Conservation (phyloP, 2,113 vertebrate species). For the Panthera uncia region DNA sequence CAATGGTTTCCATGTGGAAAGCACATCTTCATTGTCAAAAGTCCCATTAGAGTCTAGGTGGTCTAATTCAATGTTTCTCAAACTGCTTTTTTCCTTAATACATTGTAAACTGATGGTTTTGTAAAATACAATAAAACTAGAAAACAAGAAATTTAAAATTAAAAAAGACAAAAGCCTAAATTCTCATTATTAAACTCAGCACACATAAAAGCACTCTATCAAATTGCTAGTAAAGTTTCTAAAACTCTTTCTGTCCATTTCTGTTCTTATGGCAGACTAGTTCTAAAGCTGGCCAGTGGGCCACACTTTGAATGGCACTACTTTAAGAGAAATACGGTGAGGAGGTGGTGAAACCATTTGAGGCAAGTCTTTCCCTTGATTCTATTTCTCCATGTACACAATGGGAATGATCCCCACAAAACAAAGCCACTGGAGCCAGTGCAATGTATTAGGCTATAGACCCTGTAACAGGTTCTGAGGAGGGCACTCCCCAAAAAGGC, state of each 20-base stretch:
- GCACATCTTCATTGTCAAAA: background rate
- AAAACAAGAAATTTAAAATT: background rate
- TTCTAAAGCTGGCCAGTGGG: background rate
- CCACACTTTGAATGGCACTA: background rate
- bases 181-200: background rate
- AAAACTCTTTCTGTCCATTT: background rate
- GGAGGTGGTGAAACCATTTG: background rate
- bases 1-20: background rate
- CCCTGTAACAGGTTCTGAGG: background rate
- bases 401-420: background rate
- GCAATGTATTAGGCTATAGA: background rate
- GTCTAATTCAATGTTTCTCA: background rate
- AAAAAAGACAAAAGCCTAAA: background rate
- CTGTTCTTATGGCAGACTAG: background rate
- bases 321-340: background rate
- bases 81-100: background rate
- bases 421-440: background rate
- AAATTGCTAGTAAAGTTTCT: background rate
- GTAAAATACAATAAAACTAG: background rate
- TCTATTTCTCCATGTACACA: background rate
- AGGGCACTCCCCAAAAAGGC: background rate
- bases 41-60: background rate
- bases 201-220: background rate
- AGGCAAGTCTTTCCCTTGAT: background rate
- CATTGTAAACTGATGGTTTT: background rate